Evolutionary conservation across 2,113 vertebrate genomes (phyloP).

Genomic region (Zingel zingel): DNA sequence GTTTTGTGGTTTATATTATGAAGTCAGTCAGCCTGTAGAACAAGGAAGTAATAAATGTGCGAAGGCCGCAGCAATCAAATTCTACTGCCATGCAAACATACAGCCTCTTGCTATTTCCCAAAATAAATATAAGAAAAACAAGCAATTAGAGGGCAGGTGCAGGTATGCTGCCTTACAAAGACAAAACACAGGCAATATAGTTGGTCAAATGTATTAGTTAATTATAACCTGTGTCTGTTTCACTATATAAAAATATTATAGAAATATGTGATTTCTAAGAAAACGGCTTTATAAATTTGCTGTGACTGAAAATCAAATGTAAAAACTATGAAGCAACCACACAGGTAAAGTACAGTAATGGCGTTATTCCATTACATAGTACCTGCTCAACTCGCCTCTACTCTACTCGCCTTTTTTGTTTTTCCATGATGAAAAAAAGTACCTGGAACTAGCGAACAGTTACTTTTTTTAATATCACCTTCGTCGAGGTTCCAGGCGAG

Average conservation of each 20-base stretch:
- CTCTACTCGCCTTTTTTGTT: no score
- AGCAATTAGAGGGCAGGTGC: neutral
- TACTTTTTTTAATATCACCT: no score
- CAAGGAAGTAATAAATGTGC: neutral
- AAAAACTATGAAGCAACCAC: neutral
- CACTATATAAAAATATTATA: neutral
- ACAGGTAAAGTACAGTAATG: neutral
- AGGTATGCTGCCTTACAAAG: neutral
- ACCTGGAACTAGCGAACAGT: no score
- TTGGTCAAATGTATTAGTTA: neutral
- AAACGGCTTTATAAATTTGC: neutral
- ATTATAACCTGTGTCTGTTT: neutral
- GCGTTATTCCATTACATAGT: no score
- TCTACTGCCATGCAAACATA: neutral
- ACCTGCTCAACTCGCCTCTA: no score
- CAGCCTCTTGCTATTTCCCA: neutral
- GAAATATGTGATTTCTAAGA: neutral
- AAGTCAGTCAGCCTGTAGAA: neutral
- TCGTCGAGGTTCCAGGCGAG: no score
- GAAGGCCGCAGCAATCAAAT: neutral
- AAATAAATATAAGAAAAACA: neutral
- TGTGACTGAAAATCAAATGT: no score
- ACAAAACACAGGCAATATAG: neutral
- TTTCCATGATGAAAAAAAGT: no score
- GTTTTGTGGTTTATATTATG: conserved; percentile 1